Evolutionary conservation across 1,140 invertebrate species (phyloP).

Genomic region (Pogonognathellus flavescens): DNA sequence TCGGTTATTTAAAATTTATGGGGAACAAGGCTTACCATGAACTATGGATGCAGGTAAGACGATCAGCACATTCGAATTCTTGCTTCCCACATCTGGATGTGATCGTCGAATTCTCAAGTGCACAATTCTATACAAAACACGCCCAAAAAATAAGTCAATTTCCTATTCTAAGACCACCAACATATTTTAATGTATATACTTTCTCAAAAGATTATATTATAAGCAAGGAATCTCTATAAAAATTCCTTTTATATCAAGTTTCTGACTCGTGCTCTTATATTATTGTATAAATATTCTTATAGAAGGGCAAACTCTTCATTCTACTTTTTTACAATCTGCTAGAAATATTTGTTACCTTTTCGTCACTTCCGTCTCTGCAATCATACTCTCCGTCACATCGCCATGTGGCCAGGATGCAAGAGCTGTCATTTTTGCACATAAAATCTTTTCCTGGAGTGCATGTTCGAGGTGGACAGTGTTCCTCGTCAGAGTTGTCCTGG

Average conservation of each 20-base stretch:
- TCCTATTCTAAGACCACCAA: not conserved
- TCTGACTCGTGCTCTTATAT: no score
- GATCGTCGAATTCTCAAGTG: slow-evolving; percentile 70
- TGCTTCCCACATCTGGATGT: slow-evolving; percentile 76
- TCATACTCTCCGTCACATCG: slow-evolving; percentile 87
- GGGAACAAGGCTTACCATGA: slow-evolving; percentile 73
- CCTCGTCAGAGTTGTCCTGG: slow-evolving; percentile 78
- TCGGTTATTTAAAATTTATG: slow-evolving; percentile 12
- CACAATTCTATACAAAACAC: slow-evolving; percentile 72
- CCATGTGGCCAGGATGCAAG: slow-evolving; percentile 73
- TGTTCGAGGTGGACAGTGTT: slow-evolving; percentile 78
- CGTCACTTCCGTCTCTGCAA: slow-evolving; percentile 85
- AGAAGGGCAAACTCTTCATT: no score
- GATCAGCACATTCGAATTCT: slow-evolving; percentile 89
- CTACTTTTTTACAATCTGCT: no score
- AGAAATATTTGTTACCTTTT: slow-evolving; percentile 73
- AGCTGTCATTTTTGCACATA: slow-evolving; percentile 74
- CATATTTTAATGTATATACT: slow-evolving; percentile 1
- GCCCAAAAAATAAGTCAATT: slow-evolving; percentile 49
- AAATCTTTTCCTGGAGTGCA: slow-evolving; percentile 81
- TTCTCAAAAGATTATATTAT: no score
- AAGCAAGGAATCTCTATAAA: no score
- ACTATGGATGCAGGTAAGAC: slow-evolving; percentile 86
- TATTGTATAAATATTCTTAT: no score
- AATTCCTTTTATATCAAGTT: no score